phyloP scores from a whole-genome alignment of 23 tunicate species.

The Pegea sp. region DNA sequence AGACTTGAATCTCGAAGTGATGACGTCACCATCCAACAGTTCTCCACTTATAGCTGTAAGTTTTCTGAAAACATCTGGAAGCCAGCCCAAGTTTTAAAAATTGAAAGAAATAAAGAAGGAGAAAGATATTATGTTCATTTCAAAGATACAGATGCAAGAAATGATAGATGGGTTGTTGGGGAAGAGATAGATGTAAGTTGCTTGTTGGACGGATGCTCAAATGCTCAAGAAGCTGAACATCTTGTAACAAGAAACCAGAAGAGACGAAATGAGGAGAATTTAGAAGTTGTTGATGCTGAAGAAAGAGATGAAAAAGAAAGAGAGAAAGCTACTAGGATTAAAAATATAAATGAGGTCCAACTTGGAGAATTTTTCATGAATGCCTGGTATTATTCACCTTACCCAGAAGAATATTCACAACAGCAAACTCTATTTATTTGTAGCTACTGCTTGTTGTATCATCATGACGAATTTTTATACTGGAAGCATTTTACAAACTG shows the following conservation, averaged over 20 bases:
- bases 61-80: too few species aligned
- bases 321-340: slow-evolving; percentile 84
- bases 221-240: too few species aligned
- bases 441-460: slow-evolving; percentile 71
- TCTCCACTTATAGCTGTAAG: too few species aligned
- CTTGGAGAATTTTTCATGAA: slow-evolving; percentile 77
- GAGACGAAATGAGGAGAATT: slow-evolving; percentile 78
- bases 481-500: slow-evolving; percentile 44
- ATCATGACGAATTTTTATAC: slow-evolving; percentile 52
- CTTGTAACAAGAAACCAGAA: slow-evolving; percentile 90
- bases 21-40: too few species aligned
- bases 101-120: too few species aligned
- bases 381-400: slow-evolving; percentile 95
- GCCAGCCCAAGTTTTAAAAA: too few species aligned
- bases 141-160: too few species aligned
- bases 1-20: too few species aligned
- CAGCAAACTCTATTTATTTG: slow-evolving; percentile 79
- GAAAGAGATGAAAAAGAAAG: slow-evolving; percentile 86
- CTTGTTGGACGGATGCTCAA: too few species aligned
- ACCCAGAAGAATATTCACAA: slow-evolving; percentile 90
- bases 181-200: too few species aligned
- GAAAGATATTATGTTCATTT: too few species aligned
- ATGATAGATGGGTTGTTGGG: too few species aligned
- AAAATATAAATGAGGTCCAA: slow-evolving; percentile 80
- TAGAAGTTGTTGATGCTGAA: slow-evolving; percentile 86